Evolutionary conservation across 2,888 invertebrate species (phyloP).

Genomic region (Brachyopa scutellaris): DNA sequence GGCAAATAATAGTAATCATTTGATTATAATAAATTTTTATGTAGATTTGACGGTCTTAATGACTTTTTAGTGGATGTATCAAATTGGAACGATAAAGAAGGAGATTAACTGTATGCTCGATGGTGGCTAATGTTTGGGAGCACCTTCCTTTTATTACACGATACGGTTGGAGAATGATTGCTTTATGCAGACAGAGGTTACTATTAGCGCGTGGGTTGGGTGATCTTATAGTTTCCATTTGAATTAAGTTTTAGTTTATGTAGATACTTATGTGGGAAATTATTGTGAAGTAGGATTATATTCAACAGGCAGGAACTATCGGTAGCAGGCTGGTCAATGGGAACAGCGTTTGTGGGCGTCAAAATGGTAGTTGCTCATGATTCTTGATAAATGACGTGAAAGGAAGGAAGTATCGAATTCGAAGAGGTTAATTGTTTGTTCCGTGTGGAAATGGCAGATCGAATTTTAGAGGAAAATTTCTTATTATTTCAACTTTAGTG

Average conservation of each 20-base stretch:
- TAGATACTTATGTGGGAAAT: neutral
- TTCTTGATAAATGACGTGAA: slow-evolving; percentile 31
- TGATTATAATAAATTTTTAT: slow-evolving; percentile 59
- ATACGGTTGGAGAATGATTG: neutral
- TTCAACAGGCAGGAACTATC: neutral
- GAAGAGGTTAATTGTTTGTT: slow-evolving; percentile 23
- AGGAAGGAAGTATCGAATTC: slow-evolving; percentile 23
- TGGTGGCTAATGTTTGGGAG: slow-evolving; percentile 35
- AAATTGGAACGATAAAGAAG: slow-evolving; percentile 31
- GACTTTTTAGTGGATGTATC: slow-evolving; percentile 34
- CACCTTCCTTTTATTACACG: slow-evolving; percentile 26
- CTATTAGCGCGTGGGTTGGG: slow-evolving; percentile 29
- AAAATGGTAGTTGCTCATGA: slow-evolving; percentile 6
- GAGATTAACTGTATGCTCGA: slow-evolving; percentile 26
- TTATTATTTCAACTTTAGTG: too few relatives aligned
- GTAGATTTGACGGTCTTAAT: slow-evolving; percentile 52
- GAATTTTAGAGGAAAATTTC: too few relatives aligned
- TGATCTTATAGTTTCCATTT: slow-evolving; percentile 2
- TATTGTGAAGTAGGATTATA: slow-evolving; percentile 1
- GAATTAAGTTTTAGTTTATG: neutral
- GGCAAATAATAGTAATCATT: slow-evolving; percentile 48
- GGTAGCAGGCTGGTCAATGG: slow-evolving; percentile 17
- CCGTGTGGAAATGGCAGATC: neutral
- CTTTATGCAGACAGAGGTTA: neutral
- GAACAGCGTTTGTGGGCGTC: slow-evolving; percentile 14